A percentile compares a stretch with the other conserved stretches of the same genome.
phyloP scores from a whole-genome alignment of 2,113 vertebrate species.

The Arenaria interpres region DNA sequence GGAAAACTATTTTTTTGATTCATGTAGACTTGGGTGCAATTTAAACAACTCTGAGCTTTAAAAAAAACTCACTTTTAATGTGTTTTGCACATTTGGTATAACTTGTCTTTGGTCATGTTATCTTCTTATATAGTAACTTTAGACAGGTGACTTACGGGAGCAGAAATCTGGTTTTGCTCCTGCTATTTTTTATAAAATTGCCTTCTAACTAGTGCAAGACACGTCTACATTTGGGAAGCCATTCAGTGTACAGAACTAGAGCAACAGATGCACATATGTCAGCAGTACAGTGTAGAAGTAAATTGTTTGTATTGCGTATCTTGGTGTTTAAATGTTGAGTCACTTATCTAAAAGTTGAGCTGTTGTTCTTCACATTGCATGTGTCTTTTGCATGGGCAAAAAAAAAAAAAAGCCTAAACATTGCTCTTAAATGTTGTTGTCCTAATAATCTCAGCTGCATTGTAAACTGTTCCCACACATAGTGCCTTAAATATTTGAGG shows the following conservation, averaged over 20 bases:
- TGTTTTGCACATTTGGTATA: slow-evolving; percentile 99
- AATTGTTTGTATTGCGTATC: slow-evolving; percentile 88
- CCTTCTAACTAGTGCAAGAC: slow-evolving; percentile 99
- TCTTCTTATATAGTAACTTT: slow-evolving; percentile 94
- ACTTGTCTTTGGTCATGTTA: slow-evolving; percentile 93
- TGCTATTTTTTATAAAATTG: slow-evolving; percentile 99
- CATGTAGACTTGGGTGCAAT: slow-evolving; percentile 96
- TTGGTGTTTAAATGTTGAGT: slow-evolving; percentile 93
- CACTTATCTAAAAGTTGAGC: slow-evolving; percentile 84
- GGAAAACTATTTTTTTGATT: slow-evolving; percentile 94
- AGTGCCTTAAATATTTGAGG: slow-evolving; percentile 99
- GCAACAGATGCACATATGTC: slow-evolving; percentile 91
- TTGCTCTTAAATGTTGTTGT: slow-evolving; percentile 93
- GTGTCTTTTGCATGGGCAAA: slow-evolving; percentile 98
- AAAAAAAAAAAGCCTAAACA: slow-evolving; percentile 86
- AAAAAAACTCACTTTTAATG: slow-evolving; percentile 94
- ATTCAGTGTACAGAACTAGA: slow-evolving; percentile 93
- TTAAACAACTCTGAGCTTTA: slow-evolving; percentile 98
- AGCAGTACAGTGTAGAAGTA: slow-evolving; percentile 87
- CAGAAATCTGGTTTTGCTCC: slow-evolving; percentile 88
- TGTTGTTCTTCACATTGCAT: slow-evolving; percentile 97
- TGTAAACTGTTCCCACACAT: slow-evolving; percentile 98
- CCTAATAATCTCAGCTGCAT: slow-evolving; percentile 96
- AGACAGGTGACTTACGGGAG: slow-evolving; percentile 95
- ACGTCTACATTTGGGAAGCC: slow-evolving; percentile 97